Evolutionary conservation across 2,888 invertebrate genomes (phyloP).

Genomic region (Sturmia bella): DNA sequence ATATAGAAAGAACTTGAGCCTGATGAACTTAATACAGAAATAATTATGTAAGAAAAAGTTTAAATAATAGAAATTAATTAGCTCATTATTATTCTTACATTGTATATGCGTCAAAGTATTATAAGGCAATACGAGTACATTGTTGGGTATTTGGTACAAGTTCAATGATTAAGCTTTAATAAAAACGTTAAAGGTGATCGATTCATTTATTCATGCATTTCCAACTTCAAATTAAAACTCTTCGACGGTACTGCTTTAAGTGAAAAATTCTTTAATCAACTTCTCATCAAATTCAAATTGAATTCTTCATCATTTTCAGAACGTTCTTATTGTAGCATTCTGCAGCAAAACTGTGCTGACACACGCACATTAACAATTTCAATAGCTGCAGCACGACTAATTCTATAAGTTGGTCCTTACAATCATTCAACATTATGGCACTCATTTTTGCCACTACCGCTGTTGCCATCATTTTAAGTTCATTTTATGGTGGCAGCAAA

Average conservation of each 20-base stretch:
- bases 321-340: conserved; percentile 19
- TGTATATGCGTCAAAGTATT: too few relatives aligned
- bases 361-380: conserved; percentile 63
- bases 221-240: conserved; percentile 38
- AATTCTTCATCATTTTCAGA: conserved; percentile 42
- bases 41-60: too few relatives aligned
- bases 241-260: conserved; percentile 55
- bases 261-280: conserved; percentile 69
- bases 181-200: conserved; percentile 17
- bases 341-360: conserved; percentile 51
- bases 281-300: conserved; percentile 67
- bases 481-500: not conserved
- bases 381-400: conserved; percentile 1
- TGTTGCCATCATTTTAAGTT: conserved; percentile 51
- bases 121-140: too few relatives aligned
- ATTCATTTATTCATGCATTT: too few relatives aligned
- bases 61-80: too few relatives aligned
- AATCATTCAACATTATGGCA: conserved; percentile 48
- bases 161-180: not conserved
- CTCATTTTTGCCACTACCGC: conserved; percentile 41
- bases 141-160: too few relatives aligned
- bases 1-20: too few relatives aligned
- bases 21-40: too few relatives aligned
- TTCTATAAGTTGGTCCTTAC: conserved; percentile 6
- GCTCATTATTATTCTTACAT: too few relatives aligned